Conservation (phyloP, 2,113 vertebrate species). For the Zingel zingel region DNA sequence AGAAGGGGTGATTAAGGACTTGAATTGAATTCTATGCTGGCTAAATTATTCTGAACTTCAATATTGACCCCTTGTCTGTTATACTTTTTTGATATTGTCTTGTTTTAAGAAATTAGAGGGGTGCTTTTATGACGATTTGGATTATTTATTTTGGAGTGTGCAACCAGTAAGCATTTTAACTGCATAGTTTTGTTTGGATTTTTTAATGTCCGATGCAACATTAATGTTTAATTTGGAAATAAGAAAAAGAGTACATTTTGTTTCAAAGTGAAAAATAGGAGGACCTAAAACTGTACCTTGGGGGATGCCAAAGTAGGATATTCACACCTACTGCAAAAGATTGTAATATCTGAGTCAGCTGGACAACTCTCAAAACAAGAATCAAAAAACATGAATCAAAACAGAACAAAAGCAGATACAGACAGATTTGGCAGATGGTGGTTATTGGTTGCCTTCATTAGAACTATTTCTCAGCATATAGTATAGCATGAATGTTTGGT, state of each 20-base stretch:
- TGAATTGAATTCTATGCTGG: not conserved
- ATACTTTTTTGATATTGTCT: not conserved
- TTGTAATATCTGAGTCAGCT: not conserved
- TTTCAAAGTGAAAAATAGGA: not conserved
- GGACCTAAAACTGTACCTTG: not conserved
- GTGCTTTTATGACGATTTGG: not conserved
- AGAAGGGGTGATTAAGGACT: not conserved
- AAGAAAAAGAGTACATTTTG: not conserved
- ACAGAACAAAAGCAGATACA: not conserved
- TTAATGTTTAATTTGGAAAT: not conserved
- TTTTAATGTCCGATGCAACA: not conserved
- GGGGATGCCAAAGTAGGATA: not conserved
- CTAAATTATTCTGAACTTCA: not conserved
- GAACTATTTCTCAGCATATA: not conserved
- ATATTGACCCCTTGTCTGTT: not conserved
- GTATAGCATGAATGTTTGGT: not conserved
- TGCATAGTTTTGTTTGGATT: not conserved
- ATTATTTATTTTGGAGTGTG: not conserved
- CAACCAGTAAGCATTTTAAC: not conserved
- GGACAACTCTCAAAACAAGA: not conserved
- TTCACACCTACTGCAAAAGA: not conserved
- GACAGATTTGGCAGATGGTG: not conserved
- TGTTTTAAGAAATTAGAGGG: not conserved
- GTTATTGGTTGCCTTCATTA: not conserved
- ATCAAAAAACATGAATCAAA: not conserved